phyloP scores from a whole-genome alignment of 2,888 invertebrate species.

The Iselma pallidipennis region DNA sequence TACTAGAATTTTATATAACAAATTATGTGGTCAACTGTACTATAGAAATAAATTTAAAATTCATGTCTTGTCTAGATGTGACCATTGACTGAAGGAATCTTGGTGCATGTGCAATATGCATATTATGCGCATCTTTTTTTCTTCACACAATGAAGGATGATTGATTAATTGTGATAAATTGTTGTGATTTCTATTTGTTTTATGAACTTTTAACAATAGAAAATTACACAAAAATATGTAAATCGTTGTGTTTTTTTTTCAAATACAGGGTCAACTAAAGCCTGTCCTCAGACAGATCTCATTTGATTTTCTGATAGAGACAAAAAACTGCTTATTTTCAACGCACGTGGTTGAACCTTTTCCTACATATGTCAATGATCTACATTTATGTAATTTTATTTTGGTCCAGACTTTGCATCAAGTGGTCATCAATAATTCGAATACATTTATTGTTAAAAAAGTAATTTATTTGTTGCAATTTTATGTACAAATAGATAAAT shows the following conservation, averaged over 20 bases:
- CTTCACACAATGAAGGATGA: slow-evolving; percentile 11
- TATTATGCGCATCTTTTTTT: slow-evolving; percentile 1
- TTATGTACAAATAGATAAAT: slow-evolving; percentile 7
- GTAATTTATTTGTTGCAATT: background rate
- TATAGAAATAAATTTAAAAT: slow-evolving; percentile 28
- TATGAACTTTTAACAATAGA: too few species aligned
- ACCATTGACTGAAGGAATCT: slow-evolving; percentile 31
- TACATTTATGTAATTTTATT: slow-evolving; percentile 1
- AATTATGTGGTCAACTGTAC: slow-evolving; percentile 8
- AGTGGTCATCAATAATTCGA: too few species aligned
- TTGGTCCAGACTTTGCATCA: too few species aligned
- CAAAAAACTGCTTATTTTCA: background rate
- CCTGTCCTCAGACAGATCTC: background rate
- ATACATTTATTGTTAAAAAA: too few species aligned
- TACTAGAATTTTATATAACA: background rate
- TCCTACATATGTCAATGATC: slow-evolving; percentile 10
- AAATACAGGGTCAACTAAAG: background rate
- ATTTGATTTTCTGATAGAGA: background rate
- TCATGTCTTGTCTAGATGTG: slow-evolving; percentile 26
- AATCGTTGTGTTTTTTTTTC: background rate
- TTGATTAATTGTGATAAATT: slow-evolving; percentile 6
- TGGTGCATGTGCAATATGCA: slow-evolving; percentile 12
- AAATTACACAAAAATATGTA: background rate
- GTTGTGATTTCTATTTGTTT: too few species aligned
- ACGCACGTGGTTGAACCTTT: slow-evolving; percentile 20